These are phyloP conservation scores for Tipula confusa DNA, from an alignment of 2,888 invertebrate genomes.

Conservation along the genomic window DNA sequence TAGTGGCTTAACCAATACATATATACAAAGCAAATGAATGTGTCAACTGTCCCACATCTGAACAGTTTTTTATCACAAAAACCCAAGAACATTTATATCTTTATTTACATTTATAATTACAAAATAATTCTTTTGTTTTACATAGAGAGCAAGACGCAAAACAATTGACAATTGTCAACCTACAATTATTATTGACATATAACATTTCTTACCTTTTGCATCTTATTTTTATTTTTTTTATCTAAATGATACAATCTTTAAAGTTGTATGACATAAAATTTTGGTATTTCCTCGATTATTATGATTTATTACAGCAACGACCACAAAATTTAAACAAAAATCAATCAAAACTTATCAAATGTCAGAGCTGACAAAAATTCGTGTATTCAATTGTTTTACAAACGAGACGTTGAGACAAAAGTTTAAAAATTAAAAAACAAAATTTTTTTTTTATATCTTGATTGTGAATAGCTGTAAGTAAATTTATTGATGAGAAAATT, in stretches of 20 bases:
- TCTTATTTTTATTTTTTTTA: background rate
- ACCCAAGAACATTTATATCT: background rate
- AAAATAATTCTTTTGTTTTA: constrained; percentile 15
- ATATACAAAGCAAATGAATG: too few species aligned
- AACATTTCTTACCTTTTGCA: background rate
- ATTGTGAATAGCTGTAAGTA: background rate
- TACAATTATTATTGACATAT: constrained; percentile 25
- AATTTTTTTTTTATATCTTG: background rate
- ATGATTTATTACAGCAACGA: background rate
- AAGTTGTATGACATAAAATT: background rate
- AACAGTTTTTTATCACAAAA: background rate
- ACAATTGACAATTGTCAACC: constrained; percentile 20
- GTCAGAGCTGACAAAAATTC: background rate
- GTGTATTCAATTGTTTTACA: background rate
- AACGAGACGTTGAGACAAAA: background rate
- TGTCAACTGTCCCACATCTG: background rate
- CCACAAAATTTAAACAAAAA: too few species aligned
- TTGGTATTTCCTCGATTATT: background rate
- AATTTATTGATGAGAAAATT: constrained; percentile 7
- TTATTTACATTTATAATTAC: background rate
- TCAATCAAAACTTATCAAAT: background rate
- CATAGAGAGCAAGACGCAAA: background rate
- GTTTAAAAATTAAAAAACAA: background rate
- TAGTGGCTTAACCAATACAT: background rate
- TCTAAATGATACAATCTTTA: background rate